Evolutionary conservation across 2,113 vertebrate genomes (phyloP).

Genomic region (Varanus komodoensis): DNA sequence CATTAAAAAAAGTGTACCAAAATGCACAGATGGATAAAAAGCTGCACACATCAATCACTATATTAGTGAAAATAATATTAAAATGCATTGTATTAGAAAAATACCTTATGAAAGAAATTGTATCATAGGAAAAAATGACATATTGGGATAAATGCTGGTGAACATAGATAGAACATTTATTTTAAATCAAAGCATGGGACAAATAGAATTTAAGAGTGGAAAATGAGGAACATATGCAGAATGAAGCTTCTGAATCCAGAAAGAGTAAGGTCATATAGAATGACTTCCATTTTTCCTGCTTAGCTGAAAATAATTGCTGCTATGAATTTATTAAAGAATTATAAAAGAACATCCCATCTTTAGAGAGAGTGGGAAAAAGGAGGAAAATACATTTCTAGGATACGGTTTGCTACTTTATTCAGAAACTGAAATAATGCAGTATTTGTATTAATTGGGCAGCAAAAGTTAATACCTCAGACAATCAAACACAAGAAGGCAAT

Average conservation of each 20-base stretch:
- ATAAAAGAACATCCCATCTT: not conserved
- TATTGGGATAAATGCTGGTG: too few species aligned
- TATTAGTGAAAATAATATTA: too few species aligned
- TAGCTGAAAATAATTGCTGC: not conserved
- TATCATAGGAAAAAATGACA: too few species aligned
- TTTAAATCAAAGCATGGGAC: too few species aligned
- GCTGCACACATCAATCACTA: too few species aligned
- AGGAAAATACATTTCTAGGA: not conserved
- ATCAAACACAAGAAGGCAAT: slow-evolving; percentile 51
- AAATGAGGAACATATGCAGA: not conserved
- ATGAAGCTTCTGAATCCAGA: not conserved
- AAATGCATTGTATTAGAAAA: too few species aligned
- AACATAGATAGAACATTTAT: too few species aligned
- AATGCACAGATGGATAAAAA: too few species aligned
- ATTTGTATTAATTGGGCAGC: slow-evolving; percentile 32
- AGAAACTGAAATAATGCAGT: not conserved
- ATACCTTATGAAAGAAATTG: too few species aligned
- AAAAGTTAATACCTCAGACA: slow-evolving; percentile 49
- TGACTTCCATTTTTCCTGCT: not conserved
- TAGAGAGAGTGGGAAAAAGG: not conserved
- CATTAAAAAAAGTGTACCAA: too few species aligned
- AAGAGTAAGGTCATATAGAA: not conserved
- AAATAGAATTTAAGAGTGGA: too few species aligned
- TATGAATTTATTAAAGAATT: not conserved
- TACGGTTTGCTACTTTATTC: not conserved